Conservation (phyloP, 2,113 vertebrate genomes). For the Neofelis nebulosa region DNA sequence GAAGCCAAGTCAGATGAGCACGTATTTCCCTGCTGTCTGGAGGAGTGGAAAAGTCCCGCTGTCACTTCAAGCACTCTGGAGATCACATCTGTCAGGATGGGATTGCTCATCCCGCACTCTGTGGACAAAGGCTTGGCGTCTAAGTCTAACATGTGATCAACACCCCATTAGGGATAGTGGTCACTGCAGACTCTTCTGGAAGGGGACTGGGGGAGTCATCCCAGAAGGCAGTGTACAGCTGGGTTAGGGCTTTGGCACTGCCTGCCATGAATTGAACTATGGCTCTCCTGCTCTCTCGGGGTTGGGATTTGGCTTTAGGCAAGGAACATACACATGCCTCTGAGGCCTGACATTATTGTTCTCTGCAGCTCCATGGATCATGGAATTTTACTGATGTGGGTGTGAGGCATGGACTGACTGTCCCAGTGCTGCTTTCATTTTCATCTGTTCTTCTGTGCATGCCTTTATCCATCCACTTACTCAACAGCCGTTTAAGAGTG, state of each 20-base stretch:
- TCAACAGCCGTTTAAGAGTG: background rate
- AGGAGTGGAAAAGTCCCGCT: conserved; percentile 28
- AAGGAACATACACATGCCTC: background rate
- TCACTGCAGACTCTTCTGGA: background rate
- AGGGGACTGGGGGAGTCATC: conserved; percentile 44
- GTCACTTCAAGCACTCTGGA: background rate
- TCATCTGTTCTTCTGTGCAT: background rate
- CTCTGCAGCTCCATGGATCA: background rate
- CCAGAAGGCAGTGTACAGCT: conserved; percentile 39
- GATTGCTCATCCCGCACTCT: background rate
- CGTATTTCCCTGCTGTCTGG: background rate
- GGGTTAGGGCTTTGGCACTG: conserved; percentile 34
- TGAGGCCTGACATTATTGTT: background rate
- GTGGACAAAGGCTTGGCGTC: conserved; percentile 37
- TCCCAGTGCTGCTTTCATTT: background rate
- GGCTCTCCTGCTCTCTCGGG: conserved; percentile 36
- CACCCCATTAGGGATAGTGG: background rate
- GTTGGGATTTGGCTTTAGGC: conserved; percentile 18
- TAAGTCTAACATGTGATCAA: background rate
- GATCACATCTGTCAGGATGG: conserved; percentile 53
- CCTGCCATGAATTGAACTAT: background rate
- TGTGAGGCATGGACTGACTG: background rate
- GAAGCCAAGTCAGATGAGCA: background rate
- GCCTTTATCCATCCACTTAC: background rate
- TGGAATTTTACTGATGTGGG: conserved; percentile 28